Evolutionary conservation across 2,888 invertebrate species (phyloP), one percentile per base, ranked within the genome.

Genomic region (Agrotis ipsilon): DNA sequence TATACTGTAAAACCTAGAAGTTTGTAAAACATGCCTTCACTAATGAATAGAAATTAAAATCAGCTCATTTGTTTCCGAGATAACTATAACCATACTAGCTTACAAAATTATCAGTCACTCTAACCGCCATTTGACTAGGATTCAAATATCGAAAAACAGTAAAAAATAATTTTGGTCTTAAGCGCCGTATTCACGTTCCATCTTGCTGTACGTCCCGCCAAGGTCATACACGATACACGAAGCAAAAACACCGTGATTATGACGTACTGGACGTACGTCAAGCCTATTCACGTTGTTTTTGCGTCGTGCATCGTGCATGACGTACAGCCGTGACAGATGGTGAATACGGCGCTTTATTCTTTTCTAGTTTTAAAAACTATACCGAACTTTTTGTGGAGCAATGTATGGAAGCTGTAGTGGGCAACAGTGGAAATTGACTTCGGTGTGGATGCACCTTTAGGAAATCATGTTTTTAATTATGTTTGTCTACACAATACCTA

Each of bases 91-190:
- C 73, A 49, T 24, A 45, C 7, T 69, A 62, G 39, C 54, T 64
- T 63, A 75, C 49, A n/a, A 46, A 58, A 27, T 76, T 52, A 63
- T 27, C 91, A 92, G 92, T 92, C 39, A 39, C 92, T 92, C 91
- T 84, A n/a, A 81, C 86, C 81, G 78, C 86, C 48, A 80, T 81
- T 86, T 90, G 90, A 90, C 91, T 91, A 91, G 89, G 86, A 82
- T 68, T 52, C 18, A 39, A 43, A 51, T 27, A 32, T 58, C 58
- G 19, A 43, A 14, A 48, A 19, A 19, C 18, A 0, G 11, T 4
- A 32, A 32, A n/a, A 57, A 57, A 24, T 18, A 4, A 3, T 57
- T 45, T n/a, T n/a, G n/a, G n/a, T n/a, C n/a, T n/a, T n/a, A n/a
- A n/a, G n/a, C n/a, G n/a, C n/a, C n/a, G n/a, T n/a, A n/a, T n/a